A percentile compares a stretch with the other conserved stretches of the same genome.
These are phyloP conservation scores for Sialia sialis DNA, from an alignment of 2,113 vertebrate genomes.

Conservation along the genomic window DNA sequence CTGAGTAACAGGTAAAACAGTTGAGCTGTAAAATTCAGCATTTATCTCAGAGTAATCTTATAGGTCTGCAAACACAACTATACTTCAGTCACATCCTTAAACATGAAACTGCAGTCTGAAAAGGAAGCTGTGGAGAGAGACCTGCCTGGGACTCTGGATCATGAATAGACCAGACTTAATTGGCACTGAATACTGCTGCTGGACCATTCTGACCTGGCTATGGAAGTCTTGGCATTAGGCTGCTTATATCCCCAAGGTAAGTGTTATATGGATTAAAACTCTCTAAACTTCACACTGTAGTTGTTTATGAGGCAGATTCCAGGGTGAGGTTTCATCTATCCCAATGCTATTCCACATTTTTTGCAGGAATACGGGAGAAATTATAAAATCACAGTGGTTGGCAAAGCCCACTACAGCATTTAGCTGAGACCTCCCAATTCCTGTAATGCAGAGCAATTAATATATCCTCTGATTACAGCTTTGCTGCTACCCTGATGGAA, in stretches of 20 bases:
- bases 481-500: neutral
- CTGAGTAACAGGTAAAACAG: neutral
- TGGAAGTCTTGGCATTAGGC: neutral
- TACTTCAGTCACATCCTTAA: neutral
- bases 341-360: neutral
- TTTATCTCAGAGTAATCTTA: neutral
- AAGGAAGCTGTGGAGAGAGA: neutral
- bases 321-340: neutral
- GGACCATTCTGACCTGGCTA: neutral
- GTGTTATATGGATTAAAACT: neutral
- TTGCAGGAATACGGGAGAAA: neutral
- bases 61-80: fast-evolving
- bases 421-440: neutral
- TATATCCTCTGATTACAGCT: neutral
- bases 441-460: neutral
- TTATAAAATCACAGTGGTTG: neutral
- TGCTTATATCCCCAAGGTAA: neutral
- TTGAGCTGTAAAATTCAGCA: neutral
- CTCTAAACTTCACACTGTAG: neutral
- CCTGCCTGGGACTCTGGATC: neutral
- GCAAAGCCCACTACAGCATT: neutral
- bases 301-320: neutral
- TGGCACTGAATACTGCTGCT: neutral
- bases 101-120: neutral
- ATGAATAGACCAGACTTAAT: neutral